Conservation (phyloP, 2,113 vertebrate species). For the Catharus minimus region DNA sequence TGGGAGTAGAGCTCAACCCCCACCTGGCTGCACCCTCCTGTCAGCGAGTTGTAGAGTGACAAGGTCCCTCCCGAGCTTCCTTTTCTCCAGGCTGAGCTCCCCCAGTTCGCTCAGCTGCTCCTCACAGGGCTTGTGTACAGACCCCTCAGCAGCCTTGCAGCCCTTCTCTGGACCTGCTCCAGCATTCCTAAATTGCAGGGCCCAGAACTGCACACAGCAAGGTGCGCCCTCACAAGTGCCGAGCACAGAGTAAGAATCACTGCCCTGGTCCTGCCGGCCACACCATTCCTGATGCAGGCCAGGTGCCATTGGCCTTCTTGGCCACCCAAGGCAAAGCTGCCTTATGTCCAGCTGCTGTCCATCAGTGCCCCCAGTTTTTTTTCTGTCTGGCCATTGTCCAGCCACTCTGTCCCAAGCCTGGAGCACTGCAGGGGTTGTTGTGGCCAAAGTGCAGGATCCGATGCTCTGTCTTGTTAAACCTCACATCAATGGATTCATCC, state of each 20-base stretch:
- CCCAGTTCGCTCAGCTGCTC: background rate
- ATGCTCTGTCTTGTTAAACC: background rate
- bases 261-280: background rate
- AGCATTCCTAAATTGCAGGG: background rate
- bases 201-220: background rate
- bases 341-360: background rate
- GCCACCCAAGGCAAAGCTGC: accelerated
- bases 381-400: background rate
- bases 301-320: background rate
- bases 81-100: background rate
- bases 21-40: background rate
- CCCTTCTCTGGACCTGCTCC: background rate
- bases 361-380: background rate
- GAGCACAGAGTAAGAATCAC: background rate
- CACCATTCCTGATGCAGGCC: background rate
- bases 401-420: background rate
- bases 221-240: accelerated
- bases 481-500: background rate
- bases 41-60: background rate
- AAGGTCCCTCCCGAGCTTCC: background rate
- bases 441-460: background rate
- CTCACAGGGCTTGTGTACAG: background rate
- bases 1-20: background rate
- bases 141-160: background rate
- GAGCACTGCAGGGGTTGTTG: accelerated